These are phyloP conservation scores for Salpingus planirostris DNA, from an alignment of 2,888 invertebrate species.

Conservation along the genomic window DNA sequence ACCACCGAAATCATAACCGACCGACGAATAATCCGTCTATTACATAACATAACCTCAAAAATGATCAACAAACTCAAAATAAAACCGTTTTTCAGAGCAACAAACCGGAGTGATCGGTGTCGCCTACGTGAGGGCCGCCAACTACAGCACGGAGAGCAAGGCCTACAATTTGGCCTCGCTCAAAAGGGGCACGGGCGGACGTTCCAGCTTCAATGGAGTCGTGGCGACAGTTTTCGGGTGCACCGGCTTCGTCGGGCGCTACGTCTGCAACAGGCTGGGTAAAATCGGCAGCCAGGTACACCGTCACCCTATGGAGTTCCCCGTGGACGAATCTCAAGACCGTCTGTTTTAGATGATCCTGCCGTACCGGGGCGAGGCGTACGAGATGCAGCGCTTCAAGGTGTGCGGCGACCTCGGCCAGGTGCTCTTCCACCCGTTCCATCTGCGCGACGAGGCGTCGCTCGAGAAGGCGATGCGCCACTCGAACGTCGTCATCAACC, in stretches of 20 bases:
- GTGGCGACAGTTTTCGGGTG: conserved; percentile 98
- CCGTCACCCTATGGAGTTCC: no score
- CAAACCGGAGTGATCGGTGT: conserved; percentile 32
- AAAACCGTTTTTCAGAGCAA: no score
- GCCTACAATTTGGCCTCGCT: conserved; percentile 56
- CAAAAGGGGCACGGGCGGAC: conserved; percentile 81
- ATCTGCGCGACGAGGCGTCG: conserved; percentile 77
- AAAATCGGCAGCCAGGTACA: conserved; percentile 75
- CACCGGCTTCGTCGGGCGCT: conserved; percentile 81
- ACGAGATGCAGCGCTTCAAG: conserved; percentile 69
- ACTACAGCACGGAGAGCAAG: conserved; percentile 48
- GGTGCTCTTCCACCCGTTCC: conserved; percentile 78
- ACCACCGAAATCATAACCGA: no score
- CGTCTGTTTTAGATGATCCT: conserved; percentile 66
- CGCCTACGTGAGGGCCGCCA: conserved; percentile 30
- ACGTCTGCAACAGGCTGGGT: conserved; percentile 83
- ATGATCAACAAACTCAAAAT: no score
- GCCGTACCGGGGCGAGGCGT: conserved; percentile 84
- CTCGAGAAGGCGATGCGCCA: conserved; percentile 79
- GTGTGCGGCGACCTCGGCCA: conserved; percentile 92
- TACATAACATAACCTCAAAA: conserved; percentile 25
- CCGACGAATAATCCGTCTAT: no score
- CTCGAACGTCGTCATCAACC: conserved; percentile 94
- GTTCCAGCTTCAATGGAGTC: conserved; percentile 92
- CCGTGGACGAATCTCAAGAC: no score